phyloP scores from a whole-genome alignment of 2,888 invertebrate genomes.

The Ephialtes manifestator region DNA sequence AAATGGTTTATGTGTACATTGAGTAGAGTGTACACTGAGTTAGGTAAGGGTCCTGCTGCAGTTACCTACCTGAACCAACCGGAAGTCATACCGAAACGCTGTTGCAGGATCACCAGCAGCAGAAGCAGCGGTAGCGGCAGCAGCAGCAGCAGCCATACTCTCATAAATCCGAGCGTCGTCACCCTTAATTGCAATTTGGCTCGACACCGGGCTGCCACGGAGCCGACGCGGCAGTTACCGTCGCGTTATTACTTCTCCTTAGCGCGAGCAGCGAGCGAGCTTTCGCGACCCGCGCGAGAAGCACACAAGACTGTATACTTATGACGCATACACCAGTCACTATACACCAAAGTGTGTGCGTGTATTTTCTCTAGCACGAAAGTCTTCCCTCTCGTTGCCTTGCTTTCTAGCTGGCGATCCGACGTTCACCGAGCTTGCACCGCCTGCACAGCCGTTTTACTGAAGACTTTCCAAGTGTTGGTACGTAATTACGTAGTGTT shows the following conservation, averaged over 20 bases:
- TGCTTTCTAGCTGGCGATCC: constrained; percentile 30
- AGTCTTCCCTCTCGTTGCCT: constrained; percentile 32
- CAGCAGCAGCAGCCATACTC: constrained; percentile 70
- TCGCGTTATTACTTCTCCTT: constrained; percentile 75
- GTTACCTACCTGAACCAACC: constrained; percentile 38
- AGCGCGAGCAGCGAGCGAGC: constrained; percentile 61
- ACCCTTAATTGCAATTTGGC: constrained; percentile 79
- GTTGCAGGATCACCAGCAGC: constrained; percentile 18
- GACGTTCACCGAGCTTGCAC: constrained; percentile 51
- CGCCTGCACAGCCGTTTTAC: constrained; percentile 4
- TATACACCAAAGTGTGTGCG: constrained; percentile 7
- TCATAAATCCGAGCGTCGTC: constrained; percentile 78
- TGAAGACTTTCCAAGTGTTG: constrained; percentile 28
- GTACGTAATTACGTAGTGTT: constrained; percentile 12
- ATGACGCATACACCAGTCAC: constrained; percentile 45
- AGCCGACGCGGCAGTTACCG: constrained; percentile 64
- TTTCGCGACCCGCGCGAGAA: constrained; percentile 71
- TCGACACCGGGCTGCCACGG: constrained; percentile 72
- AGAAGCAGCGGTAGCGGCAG: constrained; percentile 19
- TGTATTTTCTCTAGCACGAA: constrained; percentile 41
- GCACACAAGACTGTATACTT: constrained; percentile 41
- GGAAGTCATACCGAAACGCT: constrained; percentile 21
- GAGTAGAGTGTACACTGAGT: not conserved
- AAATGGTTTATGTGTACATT: not conserved
- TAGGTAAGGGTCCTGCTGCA: constrained; percentile 22